phyloP scores from a whole-genome alignment of 53 echinoderm and acorn worm species.

The Actinopyga echinites region DNA sequence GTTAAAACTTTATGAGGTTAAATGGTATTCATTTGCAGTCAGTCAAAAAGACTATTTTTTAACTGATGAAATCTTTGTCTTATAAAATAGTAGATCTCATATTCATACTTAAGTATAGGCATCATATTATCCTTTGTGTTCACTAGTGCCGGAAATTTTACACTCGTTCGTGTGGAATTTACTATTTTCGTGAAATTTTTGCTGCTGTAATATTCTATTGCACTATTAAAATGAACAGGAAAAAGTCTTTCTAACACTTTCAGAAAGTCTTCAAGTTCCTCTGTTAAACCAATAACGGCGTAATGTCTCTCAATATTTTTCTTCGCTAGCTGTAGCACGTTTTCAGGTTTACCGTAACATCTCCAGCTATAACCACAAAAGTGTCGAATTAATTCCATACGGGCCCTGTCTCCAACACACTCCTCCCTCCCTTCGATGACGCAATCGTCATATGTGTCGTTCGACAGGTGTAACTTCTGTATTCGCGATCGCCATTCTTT shows the following conservation, averaged over 20 bases:
- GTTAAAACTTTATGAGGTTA: too few species aligned
- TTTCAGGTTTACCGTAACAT: constrained; percentile 20
- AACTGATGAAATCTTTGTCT: constrained; percentile 21
- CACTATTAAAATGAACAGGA: constrained; percentile 25
- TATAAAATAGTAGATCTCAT: constrained; percentile 31
- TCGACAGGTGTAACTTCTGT: neutral
- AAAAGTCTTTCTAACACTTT: neutral
- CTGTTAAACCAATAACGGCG: neutral
- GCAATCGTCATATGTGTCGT: constrained; percentile 25
- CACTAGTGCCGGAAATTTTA: neutral
- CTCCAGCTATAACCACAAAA: constrained; percentile 8
- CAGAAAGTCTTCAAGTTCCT: constrained; percentile 11
- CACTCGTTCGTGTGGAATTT: neutral
- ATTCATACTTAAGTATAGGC: constrained; percentile 5
- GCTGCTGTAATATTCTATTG: neutral
- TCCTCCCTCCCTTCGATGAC: neutral
- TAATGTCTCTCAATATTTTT: constrained; percentile 23
- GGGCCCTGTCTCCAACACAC: constrained; percentile 2
- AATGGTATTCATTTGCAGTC: too few species aligned
- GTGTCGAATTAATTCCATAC: constrained; percentile 9
- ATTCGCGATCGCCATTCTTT: constrained; percentile 31
- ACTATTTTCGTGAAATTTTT: neutral
- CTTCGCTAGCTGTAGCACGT: constrained; percentile 15
- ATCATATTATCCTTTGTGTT: constrained; percentile 2
- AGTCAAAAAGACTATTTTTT: neutral